Percentiles rank a stretch among this genome's conserved stretches.
These are phyloP conservation scores for Bufo gargarizans DNA, from an alignment of 2,113 vertebrate genomes.

Conservation along the genomic window DNA sequence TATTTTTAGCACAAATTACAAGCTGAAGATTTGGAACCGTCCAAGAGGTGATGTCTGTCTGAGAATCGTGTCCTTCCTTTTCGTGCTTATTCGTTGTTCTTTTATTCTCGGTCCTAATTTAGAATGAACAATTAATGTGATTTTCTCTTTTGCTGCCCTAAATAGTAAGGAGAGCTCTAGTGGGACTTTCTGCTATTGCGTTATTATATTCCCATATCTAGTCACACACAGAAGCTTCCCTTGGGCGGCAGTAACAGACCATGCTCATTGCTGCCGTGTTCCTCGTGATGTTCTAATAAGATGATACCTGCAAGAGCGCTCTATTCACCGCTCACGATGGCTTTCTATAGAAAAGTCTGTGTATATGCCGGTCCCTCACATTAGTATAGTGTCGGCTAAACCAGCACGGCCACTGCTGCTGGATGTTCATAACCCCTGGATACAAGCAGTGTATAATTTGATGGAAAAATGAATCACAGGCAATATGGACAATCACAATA, in stretches of 20 bases:
- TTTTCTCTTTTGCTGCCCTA: slow-evolving; percentile 34
- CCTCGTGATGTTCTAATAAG: background rate
- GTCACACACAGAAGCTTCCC: slow-evolving; percentile 6
- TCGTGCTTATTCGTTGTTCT: background rate
- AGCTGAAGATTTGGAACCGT: background rate
- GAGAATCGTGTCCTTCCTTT: background rate
- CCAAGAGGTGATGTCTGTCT: background rate
- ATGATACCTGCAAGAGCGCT: background rate
- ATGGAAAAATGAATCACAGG: too few species aligned
- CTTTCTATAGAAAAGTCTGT: background rate
- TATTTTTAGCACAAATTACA: background rate
- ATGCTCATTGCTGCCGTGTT: slow-evolving; percentile 4
- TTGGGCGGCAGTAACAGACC: slow-evolving; percentile 18
- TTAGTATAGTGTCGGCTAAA: too few species aligned
- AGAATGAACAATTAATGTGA: slow-evolving; percentile 30
- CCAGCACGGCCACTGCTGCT: too few species aligned
- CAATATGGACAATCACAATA: too few species aligned
- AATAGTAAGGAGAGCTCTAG: slow-evolving; percentile 14
- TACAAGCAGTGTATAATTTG: too few species aligned
- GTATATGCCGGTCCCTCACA: background rate
- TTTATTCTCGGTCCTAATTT: slow-evolving; percentile 31
- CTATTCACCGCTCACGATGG: background rate
- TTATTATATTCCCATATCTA: slow-evolving; percentile 17
- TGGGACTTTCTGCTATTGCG: background rate
- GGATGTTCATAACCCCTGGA: too few species aligned